A percentile compares a stretch with the other conserved stretches of the same genome.
Conservation (phyloP, 2,888 invertebrate species). For the Thera obeliscata region DNA sequence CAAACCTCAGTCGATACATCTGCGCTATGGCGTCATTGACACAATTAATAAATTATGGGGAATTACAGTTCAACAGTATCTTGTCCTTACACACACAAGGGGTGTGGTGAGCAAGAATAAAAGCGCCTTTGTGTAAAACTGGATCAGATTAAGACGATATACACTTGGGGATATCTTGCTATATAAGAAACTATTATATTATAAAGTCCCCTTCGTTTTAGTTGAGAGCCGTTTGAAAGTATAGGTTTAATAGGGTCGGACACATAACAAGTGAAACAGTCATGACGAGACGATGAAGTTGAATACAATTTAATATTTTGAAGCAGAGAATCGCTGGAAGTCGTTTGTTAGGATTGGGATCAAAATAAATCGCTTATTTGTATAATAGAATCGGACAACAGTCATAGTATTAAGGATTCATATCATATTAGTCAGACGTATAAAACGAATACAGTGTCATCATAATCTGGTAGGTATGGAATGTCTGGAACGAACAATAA, state of each 20-base stretch:
- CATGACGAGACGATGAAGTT: conserved; percentile 29
- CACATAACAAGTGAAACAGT: conserved; percentile 52
- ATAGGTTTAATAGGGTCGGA: conserved; percentile 39
- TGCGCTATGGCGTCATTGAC: conserved; percentile 57
- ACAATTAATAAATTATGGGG: conserved; percentile 65
- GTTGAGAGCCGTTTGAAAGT: conserved; percentile 16
- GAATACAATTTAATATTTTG: conserved; percentile 17
- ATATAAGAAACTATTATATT: conserved; percentile 40
- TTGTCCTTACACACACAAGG: conserved; percentile 50
- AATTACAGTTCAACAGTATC: conserved; percentile 55
- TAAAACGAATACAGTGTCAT: neutral
- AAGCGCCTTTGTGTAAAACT: conserved; percentile 58
- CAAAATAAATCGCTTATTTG: neutral
- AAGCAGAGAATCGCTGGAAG: neutral
- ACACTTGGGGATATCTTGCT: conserved; percentile 58
- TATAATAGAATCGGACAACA: neutral
- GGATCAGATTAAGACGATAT: conserved; percentile 67
- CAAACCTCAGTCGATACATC: conserved; percentile 58
- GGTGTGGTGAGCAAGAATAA: conserved; percentile 73
- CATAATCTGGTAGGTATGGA: neutral
- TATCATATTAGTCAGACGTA: neutral
- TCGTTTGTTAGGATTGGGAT: neutral
- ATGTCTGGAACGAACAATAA: neutral
- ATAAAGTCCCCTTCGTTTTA: conserved; percentile 33
- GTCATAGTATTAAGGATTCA: neutral